A percentile compares a stretch with the other conserved stretches of the same genome.
Evolutionary conservation across 2,113 vertebrate genomes (phyloP).

Genomic region (Melanerpes formicivorus): DNA sequence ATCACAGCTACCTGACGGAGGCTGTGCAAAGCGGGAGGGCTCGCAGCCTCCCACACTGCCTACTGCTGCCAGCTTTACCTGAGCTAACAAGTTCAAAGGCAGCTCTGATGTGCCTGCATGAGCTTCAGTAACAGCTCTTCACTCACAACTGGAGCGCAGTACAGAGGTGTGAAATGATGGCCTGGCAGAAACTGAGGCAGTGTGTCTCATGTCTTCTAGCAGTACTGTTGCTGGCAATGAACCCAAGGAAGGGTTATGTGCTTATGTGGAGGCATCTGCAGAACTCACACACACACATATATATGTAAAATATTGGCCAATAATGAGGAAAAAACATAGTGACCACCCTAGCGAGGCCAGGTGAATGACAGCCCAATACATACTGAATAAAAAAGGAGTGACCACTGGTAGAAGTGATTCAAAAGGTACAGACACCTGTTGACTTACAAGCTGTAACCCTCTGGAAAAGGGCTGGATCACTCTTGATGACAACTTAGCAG

Average conservation of each 20-base stretch:
- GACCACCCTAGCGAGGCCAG: neutral
- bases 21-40: neutral
- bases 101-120: neutral
- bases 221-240: neutral
- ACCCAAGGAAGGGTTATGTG: neutral
- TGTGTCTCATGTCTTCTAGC: neutral
- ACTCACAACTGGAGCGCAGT: neutral
- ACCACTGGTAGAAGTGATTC: neutral
- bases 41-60: constrained; percentile 22
- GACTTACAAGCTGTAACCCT: neutral
- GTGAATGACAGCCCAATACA: neutral
- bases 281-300: neutral
- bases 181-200: neutral
- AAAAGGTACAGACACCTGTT: neutral
- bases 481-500: neutral
- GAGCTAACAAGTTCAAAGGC: constrained; percentile 23
- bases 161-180: neutral
- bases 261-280: neutral
- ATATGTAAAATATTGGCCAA: neutral
- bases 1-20: neutral
- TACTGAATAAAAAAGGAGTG: neutral
- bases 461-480: neutral
- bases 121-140: neutral
- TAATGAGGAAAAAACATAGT: neutral
- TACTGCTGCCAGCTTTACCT: constrained; percentile 28